Evolutionary conservation across 2,888 invertebrate genomes (phyloP).

Genomic region (Camptogramma bilineatum): DNA sequence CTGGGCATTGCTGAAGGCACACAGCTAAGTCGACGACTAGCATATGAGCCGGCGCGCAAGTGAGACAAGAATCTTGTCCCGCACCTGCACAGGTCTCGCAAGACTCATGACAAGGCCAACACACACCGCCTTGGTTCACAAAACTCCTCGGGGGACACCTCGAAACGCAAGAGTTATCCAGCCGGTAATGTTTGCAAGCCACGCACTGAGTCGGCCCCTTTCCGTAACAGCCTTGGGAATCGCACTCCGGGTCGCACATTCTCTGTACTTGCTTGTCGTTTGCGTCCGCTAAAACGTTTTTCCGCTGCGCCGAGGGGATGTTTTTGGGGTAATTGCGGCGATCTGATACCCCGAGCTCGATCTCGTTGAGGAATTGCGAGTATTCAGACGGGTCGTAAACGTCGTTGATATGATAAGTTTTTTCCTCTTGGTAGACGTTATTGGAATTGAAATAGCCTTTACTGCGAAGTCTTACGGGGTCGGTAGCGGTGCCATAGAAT

Average conservation of each 20-base stretch:
- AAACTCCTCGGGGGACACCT: constrained; percentile 94
- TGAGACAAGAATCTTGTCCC: constrained; percentile 93
- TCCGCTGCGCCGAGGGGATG: constrained; percentile 86
- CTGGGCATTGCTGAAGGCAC: constrained; percentile 94
- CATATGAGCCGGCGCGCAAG: constrained; percentile 93
- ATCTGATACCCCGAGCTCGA: constrained; percentile 84
- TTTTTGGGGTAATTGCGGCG: constrained; percentile 88
- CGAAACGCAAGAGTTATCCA: constrained; percentile 94
- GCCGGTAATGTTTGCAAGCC: constrained; percentile 91
- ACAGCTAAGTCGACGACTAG: constrained; percentile 93
- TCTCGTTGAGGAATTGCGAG: constrained; percentile 83
- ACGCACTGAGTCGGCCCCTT: constrained; percentile 94
- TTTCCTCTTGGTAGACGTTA: constrained; percentile 72
- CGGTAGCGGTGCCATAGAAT: constrained; percentile 96
- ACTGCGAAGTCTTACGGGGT: constrained; percentile 91
- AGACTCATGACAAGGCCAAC: constrained; percentile 95
- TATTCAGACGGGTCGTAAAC: constrained; percentile 86
- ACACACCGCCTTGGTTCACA: constrained; percentile 91
- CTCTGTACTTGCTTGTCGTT: constrained; percentile 87
- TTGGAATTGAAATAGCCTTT: constrained; percentile 81
- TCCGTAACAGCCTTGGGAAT: constrained; percentile 92
- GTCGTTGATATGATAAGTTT: constrained; percentile 88
- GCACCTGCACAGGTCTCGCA: constrained; percentile 95
- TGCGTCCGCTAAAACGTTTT: constrained; percentile 86
- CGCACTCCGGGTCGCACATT: constrained; percentile 93